Conservation (phyloP, 2,797 vertebrate species). For the Neopelma chrysocephalum region DNA sequence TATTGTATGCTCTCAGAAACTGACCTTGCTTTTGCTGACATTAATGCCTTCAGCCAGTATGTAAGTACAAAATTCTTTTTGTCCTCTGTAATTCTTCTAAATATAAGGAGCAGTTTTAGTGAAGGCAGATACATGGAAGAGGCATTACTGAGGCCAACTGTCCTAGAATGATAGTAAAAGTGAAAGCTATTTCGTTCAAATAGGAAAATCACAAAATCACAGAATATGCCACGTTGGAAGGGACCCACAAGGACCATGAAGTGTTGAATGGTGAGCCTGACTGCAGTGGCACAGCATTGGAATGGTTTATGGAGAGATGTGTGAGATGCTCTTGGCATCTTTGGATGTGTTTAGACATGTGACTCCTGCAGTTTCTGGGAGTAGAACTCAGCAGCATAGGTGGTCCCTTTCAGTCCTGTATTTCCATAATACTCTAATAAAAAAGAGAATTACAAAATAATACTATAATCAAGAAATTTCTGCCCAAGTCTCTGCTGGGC, state of each 20-base stretch:
- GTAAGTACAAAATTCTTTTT: background rate
- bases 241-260: background rate
- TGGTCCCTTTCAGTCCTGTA: background rate
- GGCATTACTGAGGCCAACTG: background rate
- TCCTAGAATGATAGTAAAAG: background rate
- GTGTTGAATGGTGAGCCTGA: background rate
- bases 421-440: background rate
- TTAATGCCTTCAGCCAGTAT: background rate
- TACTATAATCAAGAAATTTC: background rate
- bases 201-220: background rate
- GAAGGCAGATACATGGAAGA: background rate
- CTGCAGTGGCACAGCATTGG: background rate
- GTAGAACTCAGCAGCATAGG: background rate
- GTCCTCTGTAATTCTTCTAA: background rate
- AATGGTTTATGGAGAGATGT: background rate
- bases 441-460: background rate
- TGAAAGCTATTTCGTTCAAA: background rate
- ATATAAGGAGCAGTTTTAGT: background rate
- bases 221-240: background rate
- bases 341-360: background rate
- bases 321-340: background rate
- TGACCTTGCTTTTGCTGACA: background rate
- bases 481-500: background rate
- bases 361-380: background rate
- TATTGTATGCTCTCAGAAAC: background rate